phyloP scores from a whole-genome alignment of 2,888 invertebrate species.

The Lissonota sp. region DNA sequence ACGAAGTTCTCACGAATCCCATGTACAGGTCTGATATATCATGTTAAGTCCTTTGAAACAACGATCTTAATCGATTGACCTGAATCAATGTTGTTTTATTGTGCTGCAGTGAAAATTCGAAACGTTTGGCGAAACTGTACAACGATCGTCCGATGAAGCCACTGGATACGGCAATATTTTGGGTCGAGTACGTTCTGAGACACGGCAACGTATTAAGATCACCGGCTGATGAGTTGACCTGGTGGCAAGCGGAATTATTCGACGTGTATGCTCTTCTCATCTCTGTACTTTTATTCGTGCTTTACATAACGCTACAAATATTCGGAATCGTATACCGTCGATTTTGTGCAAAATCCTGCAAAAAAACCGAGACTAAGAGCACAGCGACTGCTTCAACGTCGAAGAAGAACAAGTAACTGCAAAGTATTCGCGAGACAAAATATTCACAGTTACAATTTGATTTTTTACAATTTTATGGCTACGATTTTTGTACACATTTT shows the following conservation, averaged over 20 bases:
- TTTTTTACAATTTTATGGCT: too few species aligned
- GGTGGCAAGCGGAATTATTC: slow-evolving; percentile 73
- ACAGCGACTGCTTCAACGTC: not conserved
- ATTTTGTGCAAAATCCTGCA: not conserved
- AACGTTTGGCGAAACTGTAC: slow-evolving; percentile 63
- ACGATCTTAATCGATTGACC: slow-evolving; percentile 48
- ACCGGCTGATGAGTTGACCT: slow-evolving; percentile 72
- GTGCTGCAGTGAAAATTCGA: slow-evolving; percentile 61
- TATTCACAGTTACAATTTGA: too few species aligned
- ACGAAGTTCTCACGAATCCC: slow-evolving; percentile 66
- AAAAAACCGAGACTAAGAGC: not conserved
- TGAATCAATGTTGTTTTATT: slow-evolving; percentile 30
- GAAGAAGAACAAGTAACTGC: slow-evolving; percentile 14
- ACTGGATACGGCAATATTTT: slow-evolving; percentile 68
- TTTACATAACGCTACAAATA: slow-evolving; percentile 23
- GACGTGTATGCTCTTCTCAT: slow-evolving; percentile 71
- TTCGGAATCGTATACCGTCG: not conserved
- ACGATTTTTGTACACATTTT: too few species aligned
- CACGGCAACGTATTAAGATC: slow-evolving; percentile 70
- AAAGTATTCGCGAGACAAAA: not conserved
- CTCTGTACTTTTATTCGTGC: not conserved
- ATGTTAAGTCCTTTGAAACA: too few species aligned
- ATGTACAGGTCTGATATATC: slow-evolving; percentile 64
- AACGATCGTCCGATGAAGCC: slow-evolving; percentile 69
- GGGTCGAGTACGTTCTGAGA: slow-evolving; percentile 71